Evolutionary conservation across 2,888 invertebrate genomes (phyloP), one percentile per base, ranked within the genome.

Genomic region (Lottia gigantea): DNA sequence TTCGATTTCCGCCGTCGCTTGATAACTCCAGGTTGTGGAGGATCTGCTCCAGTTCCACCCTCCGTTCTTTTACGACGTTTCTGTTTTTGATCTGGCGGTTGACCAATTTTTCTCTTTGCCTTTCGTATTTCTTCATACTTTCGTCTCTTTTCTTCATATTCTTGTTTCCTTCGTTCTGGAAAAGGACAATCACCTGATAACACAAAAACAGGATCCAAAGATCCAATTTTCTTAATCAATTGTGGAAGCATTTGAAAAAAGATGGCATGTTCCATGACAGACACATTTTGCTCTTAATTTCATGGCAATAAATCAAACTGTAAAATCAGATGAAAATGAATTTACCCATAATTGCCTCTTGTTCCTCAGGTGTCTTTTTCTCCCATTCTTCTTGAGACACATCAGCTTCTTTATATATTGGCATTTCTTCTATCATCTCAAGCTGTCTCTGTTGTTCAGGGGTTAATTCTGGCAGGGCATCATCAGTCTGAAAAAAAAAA

Each of bases 21-120:
- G 2, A 73, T 70, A 7, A 69, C 19, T 47, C 68, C 61, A 67
- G 55, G 72, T 45, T n/a, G 63, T 15, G 12, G 64, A 25, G 14
- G 26, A n/a, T 67, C 45, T 66, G 69, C 64, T 84, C 93, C 47
- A n/a, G 93, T 92, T 88, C 96, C 96, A 31, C 95, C 91, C 8
- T 94, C 92, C 65, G 95, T 91, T 87, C 96, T 96, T 84, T 95
- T 95, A 19, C 93, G 78, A 31, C 80, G 75, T 62, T 77, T 73
- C 0, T 68, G 63, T 62, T 64, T 46, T 6, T 31, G 23, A 46
- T 63, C 70, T 15, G 62, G 31, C 2, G 64, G 72, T 46, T 71
- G 75, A 46, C 69, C 55, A 47, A 55, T 14, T 55, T 83, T 82
- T 45, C 79, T 72, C 68, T 82, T 82, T 46, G 73, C 75, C 66